These are phyloP conservation scores for Chloebia gouldiae DNA, from an alignment of 2,113 vertebrate genomes.

Conservation along the genomic window DNA sequence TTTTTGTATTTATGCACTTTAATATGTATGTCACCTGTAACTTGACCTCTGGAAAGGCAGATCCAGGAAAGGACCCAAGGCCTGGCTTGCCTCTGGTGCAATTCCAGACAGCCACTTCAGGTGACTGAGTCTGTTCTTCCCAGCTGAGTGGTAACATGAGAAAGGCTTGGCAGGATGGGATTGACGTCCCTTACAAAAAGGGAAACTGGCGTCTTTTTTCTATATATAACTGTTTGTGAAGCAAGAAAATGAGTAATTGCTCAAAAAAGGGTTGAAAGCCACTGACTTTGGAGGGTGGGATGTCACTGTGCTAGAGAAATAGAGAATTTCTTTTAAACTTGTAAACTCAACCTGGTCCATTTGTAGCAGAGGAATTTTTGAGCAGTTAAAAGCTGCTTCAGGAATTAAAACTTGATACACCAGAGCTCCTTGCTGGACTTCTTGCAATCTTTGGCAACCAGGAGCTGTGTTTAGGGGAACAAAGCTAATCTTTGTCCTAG, in stretches of 20 bases:
- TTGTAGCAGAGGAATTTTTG: not conserved
- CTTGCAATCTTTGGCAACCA: not conserved
- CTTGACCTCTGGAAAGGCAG: conserved; percentile 16
- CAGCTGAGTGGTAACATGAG: not conserved
- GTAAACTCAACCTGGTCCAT: not conserved
- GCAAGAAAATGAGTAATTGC: not conserved
- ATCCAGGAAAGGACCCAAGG: not conserved
- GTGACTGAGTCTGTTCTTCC: not conserved
- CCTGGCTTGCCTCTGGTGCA: not conserved
- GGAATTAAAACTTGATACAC: conserved; percentile 1
- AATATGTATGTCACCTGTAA: not conserved
- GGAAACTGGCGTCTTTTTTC: not conserved
- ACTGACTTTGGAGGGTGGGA: not conserved
- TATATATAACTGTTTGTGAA: not conserved
- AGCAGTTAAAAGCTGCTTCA: not conserved
- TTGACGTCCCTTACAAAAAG: conserved; percentile 21
- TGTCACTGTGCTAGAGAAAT: not conserved
- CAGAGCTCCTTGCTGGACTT: not conserved
- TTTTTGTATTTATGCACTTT: not conserved
- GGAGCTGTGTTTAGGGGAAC: not conserved
- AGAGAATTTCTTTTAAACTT: not conserved
- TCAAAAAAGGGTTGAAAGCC: not conserved
- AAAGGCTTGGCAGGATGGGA: not conserved
- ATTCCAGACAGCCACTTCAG: not conserved
- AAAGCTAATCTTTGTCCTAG: conserved; percentile 45